A percentile compares a stretch with the other conserved stretches of the same genome.
These are phyloP conservation scores for Triplophysa siluroides DNA, from an alignment of 2,113 vertebrate species.

Conservation along the genomic window DNA sequence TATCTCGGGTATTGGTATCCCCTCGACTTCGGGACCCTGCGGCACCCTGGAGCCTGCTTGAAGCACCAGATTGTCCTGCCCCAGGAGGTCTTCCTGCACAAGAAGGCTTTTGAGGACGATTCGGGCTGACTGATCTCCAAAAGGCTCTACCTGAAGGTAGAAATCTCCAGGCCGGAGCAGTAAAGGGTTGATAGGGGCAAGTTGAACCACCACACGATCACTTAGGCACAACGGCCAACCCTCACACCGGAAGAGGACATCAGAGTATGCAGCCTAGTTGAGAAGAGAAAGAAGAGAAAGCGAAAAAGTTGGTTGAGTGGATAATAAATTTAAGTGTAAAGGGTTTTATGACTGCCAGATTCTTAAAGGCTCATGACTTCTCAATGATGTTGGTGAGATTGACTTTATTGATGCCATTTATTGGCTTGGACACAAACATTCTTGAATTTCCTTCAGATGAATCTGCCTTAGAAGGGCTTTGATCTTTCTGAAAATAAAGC, in stretches of 20 bases:
- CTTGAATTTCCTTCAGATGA: conserved; percentile 25
- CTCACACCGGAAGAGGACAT: conserved; percentile 87
- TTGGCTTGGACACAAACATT: conserved; percentile 18
- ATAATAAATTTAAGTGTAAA: neutral
- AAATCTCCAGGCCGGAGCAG: conserved; percentile 89
- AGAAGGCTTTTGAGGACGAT: conserved; percentile 88
- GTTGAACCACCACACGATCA: conserved; percentile 86
- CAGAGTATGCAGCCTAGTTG: conserved; percentile 82
- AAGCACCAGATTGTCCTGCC: conserved; percentile 41
- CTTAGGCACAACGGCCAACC: conserved; percentile 93
- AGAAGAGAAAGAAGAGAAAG: neutral
- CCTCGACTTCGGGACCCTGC: conserved; percentile 74
- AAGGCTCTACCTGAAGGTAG: conserved; percentile 89
- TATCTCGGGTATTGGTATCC: conserved; percentile 78
- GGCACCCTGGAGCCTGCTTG: conserved; percentile 41
- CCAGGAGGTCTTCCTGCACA: conserved; percentile 67
- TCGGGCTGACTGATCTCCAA: conserved; percentile 80
- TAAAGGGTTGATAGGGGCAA: conserved; percentile 85
- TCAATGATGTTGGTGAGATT: neutral
- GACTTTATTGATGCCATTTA: conserved; percentile 3
- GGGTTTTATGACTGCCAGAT: neutral
- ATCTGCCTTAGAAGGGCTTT: conserved; percentile 13
- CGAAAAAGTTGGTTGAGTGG: neutral
- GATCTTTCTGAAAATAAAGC: conserved; percentile 41
- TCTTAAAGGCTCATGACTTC: neutral